Evolutionary conservation across 2,888 invertebrate genomes (phyloP), one percentile per base, ranked within the genome.

Genomic region (Petrolisthes manimaculis): DNA sequence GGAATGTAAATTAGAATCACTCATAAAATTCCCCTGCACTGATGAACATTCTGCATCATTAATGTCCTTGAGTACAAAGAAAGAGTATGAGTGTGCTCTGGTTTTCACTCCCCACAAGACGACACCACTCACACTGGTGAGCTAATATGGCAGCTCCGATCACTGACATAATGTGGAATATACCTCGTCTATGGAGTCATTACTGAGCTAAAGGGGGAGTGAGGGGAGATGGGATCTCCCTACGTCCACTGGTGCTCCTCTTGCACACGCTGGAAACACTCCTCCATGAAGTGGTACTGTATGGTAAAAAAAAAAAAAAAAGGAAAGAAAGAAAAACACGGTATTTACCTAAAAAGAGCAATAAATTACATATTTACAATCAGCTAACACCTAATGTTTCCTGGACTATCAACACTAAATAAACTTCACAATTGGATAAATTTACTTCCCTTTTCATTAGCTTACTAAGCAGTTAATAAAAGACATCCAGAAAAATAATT

Each of bases 231-330:
- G 21, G 71, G 69, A 37, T 51, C 88, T 84, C 75, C 84, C 89
- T 89, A 89, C 89, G 89, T 89, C 89, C 89, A 89, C 80, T 89
- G 92, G 92, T 95, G 95, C 93, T 99, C 98, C 93, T 98, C 97
- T 93, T 96, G 96, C 95, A 98, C 97, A 94, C 97, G 95, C 93
- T 98, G 98, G 94, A 99, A 98, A 93, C 99, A 98, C 93, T 98
- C 98, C 93, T 96, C 95, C 93, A 98, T 95, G 94, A 96, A 98
- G 92, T 96, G 95, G 92, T 96, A 97, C 97, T 98, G 87, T 4
- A 91, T 83, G 24, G 78, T 21, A 78, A 51, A 78, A 54, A 18
- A 18, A 21, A 54, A n/a, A 21, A 9, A 6, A 78, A 78, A 37
- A 18, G 8, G 51, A 37, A 6, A 53, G 54, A 51, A 78, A 37